phyloP scores from a whole-genome alignment of 2,113 vertebrate species.

The Rhineura floridana region DNA sequence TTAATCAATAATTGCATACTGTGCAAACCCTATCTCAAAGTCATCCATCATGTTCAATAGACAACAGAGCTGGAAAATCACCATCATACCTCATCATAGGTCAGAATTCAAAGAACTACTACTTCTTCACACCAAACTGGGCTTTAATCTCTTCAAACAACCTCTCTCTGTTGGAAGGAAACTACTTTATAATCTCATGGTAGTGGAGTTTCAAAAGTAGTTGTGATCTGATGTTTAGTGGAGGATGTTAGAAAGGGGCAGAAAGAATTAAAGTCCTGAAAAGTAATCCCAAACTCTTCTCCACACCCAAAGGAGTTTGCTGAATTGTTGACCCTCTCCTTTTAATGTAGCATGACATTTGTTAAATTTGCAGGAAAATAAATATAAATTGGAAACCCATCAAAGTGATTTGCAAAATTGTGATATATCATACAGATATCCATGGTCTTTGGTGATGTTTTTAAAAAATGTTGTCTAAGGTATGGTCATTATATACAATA shows the following conservation, averaged over 20 bases:
- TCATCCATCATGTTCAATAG: rapidly evolving
- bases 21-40: rapidly evolving
- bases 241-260: not conserved
- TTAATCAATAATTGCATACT: not conserved
- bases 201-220: not conserved
- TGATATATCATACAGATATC: not conserved
- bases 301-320: not conserved
- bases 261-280: not conserved
- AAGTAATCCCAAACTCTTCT: not conserved
- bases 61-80: rapidly evolving
- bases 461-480: not conserved
- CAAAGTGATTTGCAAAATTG: not conserved
- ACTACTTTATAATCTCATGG: not conserved
- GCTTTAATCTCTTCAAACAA: not conserved
- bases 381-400: not conserved
- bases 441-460: not conserved
- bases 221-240: not conserved
- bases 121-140: not conserved
- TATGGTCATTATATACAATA: not conserved
- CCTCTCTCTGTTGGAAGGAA: not conserved
- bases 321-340: not conserved
- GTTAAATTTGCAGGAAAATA: not conserved
- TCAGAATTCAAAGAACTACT: not conserved
- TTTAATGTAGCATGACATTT: not conserved
- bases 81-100: rapidly evolving